Percentiles rank a stretch among this genome's conserved stretches.
Conservation (phyloP, 2,797 vertebrate species). For the Distichodus sexfasciatus region DNA sequence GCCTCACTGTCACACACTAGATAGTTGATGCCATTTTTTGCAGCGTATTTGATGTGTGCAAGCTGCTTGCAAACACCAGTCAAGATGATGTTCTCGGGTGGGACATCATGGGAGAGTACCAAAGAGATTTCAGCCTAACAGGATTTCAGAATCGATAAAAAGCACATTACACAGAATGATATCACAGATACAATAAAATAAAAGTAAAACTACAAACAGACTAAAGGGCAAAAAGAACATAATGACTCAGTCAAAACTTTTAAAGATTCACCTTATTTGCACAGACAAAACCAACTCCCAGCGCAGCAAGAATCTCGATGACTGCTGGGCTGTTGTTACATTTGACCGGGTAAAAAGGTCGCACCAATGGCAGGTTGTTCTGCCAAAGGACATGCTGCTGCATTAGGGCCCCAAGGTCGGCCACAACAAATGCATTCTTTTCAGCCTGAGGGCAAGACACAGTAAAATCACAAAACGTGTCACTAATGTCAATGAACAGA, state of each 20-base stretch:
- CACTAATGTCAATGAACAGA: not conserved
- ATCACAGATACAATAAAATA: not conserved
- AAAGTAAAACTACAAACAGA: too few relatives aligned
- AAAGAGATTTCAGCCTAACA: constrained; percentile 86
- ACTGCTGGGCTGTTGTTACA: constrained; percentile 92
- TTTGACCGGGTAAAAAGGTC: constrained; percentile 90
- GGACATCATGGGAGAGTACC: constrained; percentile 86
- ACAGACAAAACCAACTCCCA: constrained; percentile 93
- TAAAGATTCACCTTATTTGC: constrained; percentile 91
- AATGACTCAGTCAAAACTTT: constrained; percentile 1
- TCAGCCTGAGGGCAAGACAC: constrained; percentile 76
- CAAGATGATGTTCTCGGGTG: constrained; percentile 90
- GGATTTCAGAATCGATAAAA: not conserved
- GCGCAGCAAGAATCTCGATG: constrained; percentile 88
- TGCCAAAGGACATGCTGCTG: constrained; percentile 91
- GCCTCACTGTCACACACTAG: constrained; percentile 91
- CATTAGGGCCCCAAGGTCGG: constrained; percentile 91
- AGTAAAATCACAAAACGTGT: not conserved
- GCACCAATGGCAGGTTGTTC: constrained; percentile 80
- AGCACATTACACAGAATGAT: not conserved
- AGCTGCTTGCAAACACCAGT: constrained; percentile 95
- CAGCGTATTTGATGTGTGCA: constrained; percentile 92
- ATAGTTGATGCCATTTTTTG: constrained; percentile 86
- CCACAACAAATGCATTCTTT: constrained; percentile 94
- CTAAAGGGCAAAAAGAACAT: too few relatives aligned